Base-by-base conservation (phyloP, 1,140 invertebrate species). In the Pachyrhynchus sulphureomaculatus region DNA sequence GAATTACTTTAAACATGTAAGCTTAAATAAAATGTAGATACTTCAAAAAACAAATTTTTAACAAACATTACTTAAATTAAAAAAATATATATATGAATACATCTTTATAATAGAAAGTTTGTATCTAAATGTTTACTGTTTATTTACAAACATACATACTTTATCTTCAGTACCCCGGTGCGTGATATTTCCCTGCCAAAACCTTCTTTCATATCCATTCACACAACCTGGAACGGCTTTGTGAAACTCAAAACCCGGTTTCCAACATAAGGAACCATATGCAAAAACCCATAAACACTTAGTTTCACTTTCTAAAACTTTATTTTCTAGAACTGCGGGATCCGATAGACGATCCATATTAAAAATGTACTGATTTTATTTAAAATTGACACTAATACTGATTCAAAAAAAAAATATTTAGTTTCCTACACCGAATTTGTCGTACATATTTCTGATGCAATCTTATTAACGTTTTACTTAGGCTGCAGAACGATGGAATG, bases 261-360 rank as follows among this genome's bases (percentile, higher is more conserved):
- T 81, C 92, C 92, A 95, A 77, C 91, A 91, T 2, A 95, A 72
- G 0, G 90, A 92, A 9, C 92, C 92, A 68, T 94, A 94, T 0
- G 90, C 91, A 68, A 93, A 94, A 12, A 94, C 82, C 91, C 91
- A 93, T 17, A 85, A 62, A 29, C 65, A 65, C 44, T 73, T 74
- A 21, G 67, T 69, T 51, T 75, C 73, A 60, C 63, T 65, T 17
- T 62, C 56, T n/a, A 60, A 54, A 62, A 69, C 58, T 58, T 54
- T 48, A 45, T 58, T 47, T 56, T 69, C 62, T 21, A 69, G 49
- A 48, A 59, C 17, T 21, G 45, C 56, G 12, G 47, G 58, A 34
- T 64, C 55, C 44, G 45, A 44, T 21, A 54, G 45, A 21, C 33
- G 56, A 15, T 59, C 56, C 56, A 59, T 59, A 10, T 17, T 20